Base-by-base conservation (phyloP, 2,888 invertebrate genomes). In the Pollenia griseotomentosa region DNA sequence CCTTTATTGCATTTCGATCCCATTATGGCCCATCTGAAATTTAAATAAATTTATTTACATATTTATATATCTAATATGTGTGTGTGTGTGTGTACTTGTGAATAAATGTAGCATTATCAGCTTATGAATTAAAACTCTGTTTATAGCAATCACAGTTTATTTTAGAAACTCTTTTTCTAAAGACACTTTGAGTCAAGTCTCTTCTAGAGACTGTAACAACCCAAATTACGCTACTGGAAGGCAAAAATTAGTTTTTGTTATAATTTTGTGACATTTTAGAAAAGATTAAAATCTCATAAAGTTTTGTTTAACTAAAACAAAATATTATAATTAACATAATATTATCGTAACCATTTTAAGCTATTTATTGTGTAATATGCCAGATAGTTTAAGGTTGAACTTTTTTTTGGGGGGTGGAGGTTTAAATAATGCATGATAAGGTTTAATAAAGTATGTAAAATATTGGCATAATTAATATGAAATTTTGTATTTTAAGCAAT, bases 311-410 rank as follows among this genome's bases (percentile, higher is more conserved):
- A 9, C 16, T 63, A 10, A 44, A 63, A 44, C 44, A 44, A 16
- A 63, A 44, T 44, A 63, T 16, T 42, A 42, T 63, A 55, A 63
- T 63, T 63, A 63, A 63, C 63, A 63, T 63, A 63, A 16, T 63
- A 40, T 63, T 63, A 63, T 42, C 42, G 42, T 63, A 63, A 16
- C 42, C 11, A 44, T 44, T 59, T n/a, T 59, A 19, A 59, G 59
- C 59, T 14, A 33, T 33, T 59, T 59, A 40, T 59, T 33, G 59
- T 40, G 14, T 7, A 59, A 33, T 33, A 33, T 11, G 8, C 7
- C 8, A 40, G 14, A 6, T 14, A 59, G 59, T 59, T 59, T 59
- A 59, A 14, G 40, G 14, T 59, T 14, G 40, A 7, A 59, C 7
- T 40, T 59, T 59, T 23, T 23, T 23, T 4, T 59, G 3, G 12